Conservation (phyloP, 1,140 invertebrate species). For the Drosophila varians region DNA sequence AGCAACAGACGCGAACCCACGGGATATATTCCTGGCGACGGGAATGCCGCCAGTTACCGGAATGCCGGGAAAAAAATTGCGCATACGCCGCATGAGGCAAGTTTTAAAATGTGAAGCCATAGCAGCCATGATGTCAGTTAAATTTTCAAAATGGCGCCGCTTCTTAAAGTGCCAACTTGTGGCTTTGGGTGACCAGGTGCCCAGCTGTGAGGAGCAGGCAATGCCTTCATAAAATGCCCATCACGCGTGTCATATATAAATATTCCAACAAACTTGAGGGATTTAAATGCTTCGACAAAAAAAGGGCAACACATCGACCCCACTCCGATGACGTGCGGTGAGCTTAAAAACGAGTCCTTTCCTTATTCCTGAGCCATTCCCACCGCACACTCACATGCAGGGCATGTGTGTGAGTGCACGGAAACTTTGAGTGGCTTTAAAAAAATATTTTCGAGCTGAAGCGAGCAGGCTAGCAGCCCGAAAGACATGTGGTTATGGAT, state of each 20-base stretch:
- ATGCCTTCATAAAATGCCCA: slow-evolving; percentile 1
- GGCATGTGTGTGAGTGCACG: background rate
- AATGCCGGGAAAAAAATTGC: slow-evolving; percentile 13
- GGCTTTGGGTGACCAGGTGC: slow-evolving; percentile 67
- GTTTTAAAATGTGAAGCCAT: slow-evolving; percentile 49
- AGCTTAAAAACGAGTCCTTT: background rate
- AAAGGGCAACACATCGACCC: slow-evolving; percentile 25
- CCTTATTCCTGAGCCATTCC: slow-evolving; percentile 3
- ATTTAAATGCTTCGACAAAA: slow-evolving; percentile 6
- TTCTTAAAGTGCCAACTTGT: slow-evolving; percentile 82
- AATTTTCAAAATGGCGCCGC: slow-evolving; percentile 75
- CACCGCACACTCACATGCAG: background rate
- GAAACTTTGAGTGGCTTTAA: slow-evolving; percentile 49
- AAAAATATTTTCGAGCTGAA: slow-evolving; percentile 71
- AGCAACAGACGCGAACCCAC: slow-evolving; percentile 15
- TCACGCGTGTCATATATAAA: slow-evolving; percentile 16
- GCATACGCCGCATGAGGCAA: slow-evolving; percentile 23
- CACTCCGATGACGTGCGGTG: background rate
- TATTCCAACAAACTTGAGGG: slow-evolving; percentile 22
- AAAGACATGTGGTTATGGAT: slow-evolving; percentile 49
- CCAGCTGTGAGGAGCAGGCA: slow-evolving; percentile 37
- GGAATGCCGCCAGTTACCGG: background rate
- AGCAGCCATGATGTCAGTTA: slow-evolving; percentile 28
- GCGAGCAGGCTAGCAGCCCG: slow-evolving; percentile 60
- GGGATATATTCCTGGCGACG: background rate